These are phyloP conservation scores for Teinopalpus imperialis DNA, from an alignment of 2,888 invertebrate genomes.

Conservation along the genomic window DNA sequence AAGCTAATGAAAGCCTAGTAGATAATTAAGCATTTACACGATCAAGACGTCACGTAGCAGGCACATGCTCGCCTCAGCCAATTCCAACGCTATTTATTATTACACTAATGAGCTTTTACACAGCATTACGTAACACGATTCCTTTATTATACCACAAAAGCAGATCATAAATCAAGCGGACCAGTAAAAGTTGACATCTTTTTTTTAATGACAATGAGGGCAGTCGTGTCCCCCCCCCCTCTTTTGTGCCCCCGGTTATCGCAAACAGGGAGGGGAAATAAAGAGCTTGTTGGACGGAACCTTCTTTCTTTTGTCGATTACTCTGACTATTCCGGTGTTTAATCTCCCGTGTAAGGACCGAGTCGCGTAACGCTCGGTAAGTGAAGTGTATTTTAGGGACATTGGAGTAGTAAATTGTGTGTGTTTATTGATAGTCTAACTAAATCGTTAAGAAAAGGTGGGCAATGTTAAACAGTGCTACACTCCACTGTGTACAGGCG, in stretches of 20 bases:
- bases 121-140: constrained; percentile 56
- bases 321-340: neutral
- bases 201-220: constrained; percentile 62
- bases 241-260: constrained; percentile 42
- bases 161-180: constrained; percentile 56
- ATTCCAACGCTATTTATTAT: constrained; percentile 21
- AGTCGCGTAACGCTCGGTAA: neutral
- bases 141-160: constrained; percentile 55
- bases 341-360: neutral
- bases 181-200: constrained; percentile 62
- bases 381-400: neutral
- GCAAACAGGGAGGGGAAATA: constrained; percentile 33
- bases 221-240: constrained; percentile 39
- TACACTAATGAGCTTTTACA: constrained; percentile 52
- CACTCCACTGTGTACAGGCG: too few species aligned
- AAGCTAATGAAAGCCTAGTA: constrained; percentile 15
- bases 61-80: neutral
- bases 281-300: constrained; percentile 17
- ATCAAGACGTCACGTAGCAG: constrained; percentile 1
- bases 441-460: too few species aligned
- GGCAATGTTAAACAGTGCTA: too few species aligned
- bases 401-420: too few species aligned
- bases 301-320: constrained; percentile 1
- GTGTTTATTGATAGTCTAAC: too few species aligned
- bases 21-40: constrained; percentile 17